Evolutionary conservation across 2,888 invertebrate genomes (phyloP), one percentile per base, ranked within the genome.

Genomic region (Cryptosula pallasiana): DNA sequence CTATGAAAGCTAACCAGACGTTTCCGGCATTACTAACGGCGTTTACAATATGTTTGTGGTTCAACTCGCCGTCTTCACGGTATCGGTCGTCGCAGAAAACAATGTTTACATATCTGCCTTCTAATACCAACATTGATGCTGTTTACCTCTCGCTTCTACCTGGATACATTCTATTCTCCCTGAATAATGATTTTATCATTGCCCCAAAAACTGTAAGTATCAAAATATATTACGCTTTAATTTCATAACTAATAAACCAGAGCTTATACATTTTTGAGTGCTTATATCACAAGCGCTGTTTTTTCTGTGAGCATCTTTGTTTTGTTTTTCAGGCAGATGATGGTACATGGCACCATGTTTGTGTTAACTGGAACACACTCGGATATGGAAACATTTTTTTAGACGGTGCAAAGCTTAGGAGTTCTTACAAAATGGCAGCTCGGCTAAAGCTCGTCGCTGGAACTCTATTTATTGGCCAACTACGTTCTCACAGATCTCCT

Each of bases 351-450:
- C 63, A 63, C 32, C 63, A 63, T 32, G 29, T 34, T 13, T 63
- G 63, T 32, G 32, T 63, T 27, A 63, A 32, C 34, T 63, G 63
- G 63, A 63, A 63, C 32, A 63, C 20, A 13, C 2, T n/a, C 2
- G 63, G 63, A 63, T 16, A 29, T 63, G 63, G 63, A 27, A 63
- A 63, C 2, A 63, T 63, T 63, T 63, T 29, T 32, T 34, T 63
- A 13, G 63, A 63, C 32, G 63, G 63, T 13, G 27, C 25, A 32
- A 20, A 63, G 25, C 5, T 63, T 5, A 63, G 27, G 32, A 63
- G 29, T n/a, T 63, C 63, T 9, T 34, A 63, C 27, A 63, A 63
- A 2, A 32, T 63, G 13, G 63, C 63, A 2, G 25, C 34, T 29
- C 27, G 63, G 32, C 32, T 63, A 5, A 1, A 20, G 13, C 5